phyloP scores from a whole-genome alignment of 1,140 invertebrate species.

The Spodoptera frugiperda region DNA sequence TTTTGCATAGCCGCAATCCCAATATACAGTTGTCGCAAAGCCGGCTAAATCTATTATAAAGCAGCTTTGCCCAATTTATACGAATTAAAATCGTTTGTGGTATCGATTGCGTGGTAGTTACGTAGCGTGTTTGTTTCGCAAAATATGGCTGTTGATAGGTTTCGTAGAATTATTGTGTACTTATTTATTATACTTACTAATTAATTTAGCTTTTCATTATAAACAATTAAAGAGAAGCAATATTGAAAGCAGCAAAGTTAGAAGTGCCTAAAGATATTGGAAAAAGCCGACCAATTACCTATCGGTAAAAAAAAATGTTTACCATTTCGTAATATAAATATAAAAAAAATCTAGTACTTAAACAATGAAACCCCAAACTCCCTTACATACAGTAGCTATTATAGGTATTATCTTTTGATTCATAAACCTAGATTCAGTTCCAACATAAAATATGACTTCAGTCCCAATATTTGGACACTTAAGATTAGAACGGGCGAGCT shows the following conservation, averaged over 20 bases:
- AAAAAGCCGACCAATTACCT: too few species aligned
- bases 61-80: slow-evolving; percentile 58
- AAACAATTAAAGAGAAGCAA: too few species aligned
- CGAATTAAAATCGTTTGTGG: slow-evolving; percentile 54
- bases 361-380: too few species aligned
- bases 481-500: slow-evolving; percentile 19
- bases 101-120: slow-evolving; percentile 43
- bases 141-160: slow-evolving; percentile 7
- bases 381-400: too few species aligned
- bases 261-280: too few species aligned
- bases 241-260: too few species aligned
- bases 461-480: slow-evolving; percentile 12
- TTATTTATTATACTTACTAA: background rate
- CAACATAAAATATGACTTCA: background rate
- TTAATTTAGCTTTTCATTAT: background rate
- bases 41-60: slow-evolving; percentile 60
- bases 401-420: background rate
- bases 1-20: slow-evolving; percentile 54
- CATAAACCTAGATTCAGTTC: background rate
- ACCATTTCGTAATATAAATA: too few species aligned
- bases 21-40: slow-evolving; percentile 55
- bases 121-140: slow-evolving; percentile 38
- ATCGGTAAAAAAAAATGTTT: too few species aligned
- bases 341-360: too few species aligned
- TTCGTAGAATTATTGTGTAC: background rate